Evolutionary conservation across 2,888 invertebrate species (phyloP), one percentile per base, ranked within the genome.

Genomic region (Notodromas monacha): DNA sequence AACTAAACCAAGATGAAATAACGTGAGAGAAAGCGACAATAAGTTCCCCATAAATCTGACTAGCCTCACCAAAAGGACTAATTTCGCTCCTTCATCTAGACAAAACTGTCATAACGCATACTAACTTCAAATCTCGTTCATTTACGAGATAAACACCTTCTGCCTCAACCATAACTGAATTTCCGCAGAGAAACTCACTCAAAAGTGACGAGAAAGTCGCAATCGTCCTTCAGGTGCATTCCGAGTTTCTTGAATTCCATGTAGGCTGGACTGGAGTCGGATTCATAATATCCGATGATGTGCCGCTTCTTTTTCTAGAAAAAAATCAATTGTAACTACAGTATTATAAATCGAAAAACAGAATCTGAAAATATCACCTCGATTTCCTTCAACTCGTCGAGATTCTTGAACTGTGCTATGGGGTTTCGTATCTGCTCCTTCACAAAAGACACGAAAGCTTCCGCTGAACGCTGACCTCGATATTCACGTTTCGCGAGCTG

Each of bases 151-250:
- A n/a, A n/a, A n/a, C n/a, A n/a, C n/a, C n/a, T n/a, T n/a, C n/a
- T n/a, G n/a, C n/a, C n/a, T n/a, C n/a, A n/a, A n/a, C n/a, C n/a
- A n/a, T n/a, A n/a, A n/a, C n/a, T n/a, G n/a, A n/a, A n/a, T n/a
- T n/a, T n/a, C n/a, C n/a, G n/a, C n/a, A n/a, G 21, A 14, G 29
- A 33, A 26, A 37, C 42, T 42, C 45, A 55, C 53, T 81, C 89
- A 51, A 81, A 69, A 2, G 79, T 81, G 42, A 66, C 72, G 49
- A 74, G 69, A 46, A 96, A 96, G 36, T 68, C 61, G 45, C 96
- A 99, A 44, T 96, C 92, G 44, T 96, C 81, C 45, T 89, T 72
- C 5, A 89, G 56, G 43, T 69, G 69, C 4, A 66, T 66, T 1
- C 89, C 77, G 4, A 73, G 70, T 42, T 65, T 61, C 30, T 72